These are phyloP conservation scores for Chaetophractus vellerosus DNA, from an alignment of 2,797 vertebrate species.

Conservation along the genomic window DNA sequence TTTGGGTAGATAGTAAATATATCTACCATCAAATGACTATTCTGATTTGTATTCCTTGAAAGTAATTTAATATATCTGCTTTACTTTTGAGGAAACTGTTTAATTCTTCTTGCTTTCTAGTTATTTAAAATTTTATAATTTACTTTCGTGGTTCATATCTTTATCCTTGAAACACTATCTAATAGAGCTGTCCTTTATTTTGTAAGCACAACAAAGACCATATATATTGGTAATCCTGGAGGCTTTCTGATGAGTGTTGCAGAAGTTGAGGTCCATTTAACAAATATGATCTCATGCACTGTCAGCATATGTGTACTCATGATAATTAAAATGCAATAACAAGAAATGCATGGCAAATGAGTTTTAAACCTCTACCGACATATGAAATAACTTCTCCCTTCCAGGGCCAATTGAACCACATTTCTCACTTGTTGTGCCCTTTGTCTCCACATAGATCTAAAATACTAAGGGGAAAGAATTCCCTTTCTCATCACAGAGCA, in stretches of 20 bases:
- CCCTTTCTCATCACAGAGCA: conserved; percentile 63
- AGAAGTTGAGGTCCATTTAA: conserved; percentile 83
- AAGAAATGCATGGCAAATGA: conserved; percentile 80
- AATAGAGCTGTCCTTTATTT: conserved; percentile 44
- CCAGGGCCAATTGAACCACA: conserved; percentile 74
- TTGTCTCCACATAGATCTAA: conserved; percentile 62
- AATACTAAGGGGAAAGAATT: neutral
- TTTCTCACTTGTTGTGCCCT: conserved; percentile 66
- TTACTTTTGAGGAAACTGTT: neutral
- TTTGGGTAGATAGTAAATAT: neutral
- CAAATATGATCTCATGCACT: conserved; percentile 84
- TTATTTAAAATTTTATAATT: neutral
- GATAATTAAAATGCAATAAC: conserved; percentile 83
- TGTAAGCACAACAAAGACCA: conserved; percentile 61
- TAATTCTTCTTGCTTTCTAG: neutral
- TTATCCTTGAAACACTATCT: conserved; percentile 60
- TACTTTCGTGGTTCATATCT: neutral
- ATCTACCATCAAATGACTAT: neutral
- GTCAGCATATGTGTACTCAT: conserved; percentile 84
- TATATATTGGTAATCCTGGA: neutral
- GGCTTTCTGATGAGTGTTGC: conserved; percentile 76
- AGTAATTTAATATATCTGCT: neutral
- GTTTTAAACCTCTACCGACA: conserved; percentile 78
- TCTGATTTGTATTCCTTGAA: neutral
- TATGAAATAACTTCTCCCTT: conserved; percentile 76